A percentile compares a stretch with the other conserved stretches of the same genome.
phyloP scores from a whole-genome alignment of 1,140 invertebrate genomes.

The Yoshiicerus persimilis region DNA sequence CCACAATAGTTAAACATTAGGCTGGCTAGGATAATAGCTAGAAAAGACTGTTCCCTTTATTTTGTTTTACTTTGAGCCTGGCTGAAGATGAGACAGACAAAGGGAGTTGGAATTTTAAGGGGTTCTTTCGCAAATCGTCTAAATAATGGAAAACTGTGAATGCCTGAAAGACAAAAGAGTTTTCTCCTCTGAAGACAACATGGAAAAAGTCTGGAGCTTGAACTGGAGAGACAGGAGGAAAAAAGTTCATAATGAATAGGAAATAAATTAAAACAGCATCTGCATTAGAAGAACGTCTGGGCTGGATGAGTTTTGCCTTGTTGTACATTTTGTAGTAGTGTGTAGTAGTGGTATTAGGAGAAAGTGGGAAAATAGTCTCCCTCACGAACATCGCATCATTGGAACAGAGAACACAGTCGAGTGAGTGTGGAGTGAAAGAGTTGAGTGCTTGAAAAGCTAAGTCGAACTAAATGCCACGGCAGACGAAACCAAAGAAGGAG shows the following conservation, averaged over 20 bases:
- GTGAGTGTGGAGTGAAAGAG: background rate
- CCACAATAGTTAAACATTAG: background rate
- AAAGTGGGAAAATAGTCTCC: background rate
- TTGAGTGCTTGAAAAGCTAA: background rate
- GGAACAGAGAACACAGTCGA: background rate
- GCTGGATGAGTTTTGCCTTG: background rate
- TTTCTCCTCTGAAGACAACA: background rate
- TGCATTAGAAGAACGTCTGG: background rate
- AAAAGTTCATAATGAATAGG: slow-evolving; percentile 21
- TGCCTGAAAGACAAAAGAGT: slow-evolving; percentile 5
- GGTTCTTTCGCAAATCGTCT: slow-evolving; percentile 5
- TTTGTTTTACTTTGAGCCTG: background rate
- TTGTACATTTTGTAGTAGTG: background rate
- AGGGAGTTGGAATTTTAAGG: background rate
- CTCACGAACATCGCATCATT: background rate
- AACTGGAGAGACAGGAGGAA: background rate
- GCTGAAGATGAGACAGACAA: background rate
- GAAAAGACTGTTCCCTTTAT: background rate
- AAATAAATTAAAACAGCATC: slow-evolving; percentile 19
- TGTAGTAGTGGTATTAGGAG: background rate
- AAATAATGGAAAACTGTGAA: background rate
- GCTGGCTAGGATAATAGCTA: background rate
- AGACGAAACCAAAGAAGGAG: background rate
- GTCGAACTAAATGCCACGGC: background rate
- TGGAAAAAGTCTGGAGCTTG: background rate